A percentile compares a stretch with the other conserved stretches of the same genome.
Evolutionary conservation across 1,140 invertebrate genomes (phyloP).

Genomic region (Telenomus remus): DNA sequence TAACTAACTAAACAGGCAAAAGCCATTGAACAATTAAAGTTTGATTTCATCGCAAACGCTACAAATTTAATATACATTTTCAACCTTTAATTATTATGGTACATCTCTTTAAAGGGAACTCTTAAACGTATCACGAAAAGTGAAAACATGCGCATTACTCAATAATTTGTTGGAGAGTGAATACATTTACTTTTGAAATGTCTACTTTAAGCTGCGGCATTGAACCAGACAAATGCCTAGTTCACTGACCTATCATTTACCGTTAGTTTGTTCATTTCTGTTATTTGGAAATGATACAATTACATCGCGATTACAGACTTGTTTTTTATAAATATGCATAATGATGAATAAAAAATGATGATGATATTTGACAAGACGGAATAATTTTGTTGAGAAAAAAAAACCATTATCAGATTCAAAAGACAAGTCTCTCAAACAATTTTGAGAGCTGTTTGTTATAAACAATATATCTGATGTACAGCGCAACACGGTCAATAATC

Average conservation of each 20-base stretch:
- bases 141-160: conserved; percentile 59
- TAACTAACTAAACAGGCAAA: conserved; percentile 3
- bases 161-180: conserved; percentile 59
- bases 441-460: too few species aligned
- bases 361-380: too few species aligned
- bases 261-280: too few species aligned
- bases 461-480: too few species aligned
- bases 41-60: conserved; percentile 35
- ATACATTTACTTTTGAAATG: conserved; percentile 55
- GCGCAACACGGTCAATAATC: too few species aligned
- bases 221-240: conserved; percentile 36
- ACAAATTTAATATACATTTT: conserved; percentile 54
- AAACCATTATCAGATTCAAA: too few species aligned
- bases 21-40: conserved; percentile 29
- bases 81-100: conserved; percentile 60
- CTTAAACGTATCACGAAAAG: conserved; percentile 58
- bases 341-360: too few species aligned
- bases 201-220: conserved; percentile 49
- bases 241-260: background rate
- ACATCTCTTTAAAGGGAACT: conserved; percentile 60
- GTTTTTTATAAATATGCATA: too few species aligned
- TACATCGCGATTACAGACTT: too few species aligned
- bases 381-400: too few species aligned
- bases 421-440: too few species aligned
- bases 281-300: too few species aligned